Evolutionary conservation across 2,113 vertebrate genomes (phyloP).

Genomic region (Clarias batrachus): DNA sequence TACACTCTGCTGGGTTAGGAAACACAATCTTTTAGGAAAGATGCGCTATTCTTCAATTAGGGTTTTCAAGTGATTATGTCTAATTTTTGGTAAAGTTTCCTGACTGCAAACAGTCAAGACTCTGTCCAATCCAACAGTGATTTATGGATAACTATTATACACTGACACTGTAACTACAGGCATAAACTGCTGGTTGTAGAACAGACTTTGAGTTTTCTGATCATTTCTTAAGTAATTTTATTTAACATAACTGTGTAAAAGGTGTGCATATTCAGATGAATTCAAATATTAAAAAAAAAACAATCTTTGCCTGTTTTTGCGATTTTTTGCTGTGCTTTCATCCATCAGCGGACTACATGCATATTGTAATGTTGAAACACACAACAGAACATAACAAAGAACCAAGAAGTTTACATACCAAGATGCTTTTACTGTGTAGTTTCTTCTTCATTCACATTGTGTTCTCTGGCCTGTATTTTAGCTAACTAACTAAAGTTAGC

Average conservation of each 20-base stretch:
- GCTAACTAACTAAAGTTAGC: not conserved
- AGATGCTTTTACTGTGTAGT: not conserved
- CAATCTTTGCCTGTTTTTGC: not conserved
- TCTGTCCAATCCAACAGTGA: conserved; percentile 67
- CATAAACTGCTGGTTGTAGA: not conserved
- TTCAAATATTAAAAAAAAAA: not conserved
- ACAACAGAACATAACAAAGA: not conserved
- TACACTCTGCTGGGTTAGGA: not conserved
- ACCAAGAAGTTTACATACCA: not conserved
- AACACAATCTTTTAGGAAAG: not conserved
- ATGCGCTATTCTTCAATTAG: not conserved
- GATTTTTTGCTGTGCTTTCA: not conserved
- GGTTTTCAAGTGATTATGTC: conserved; percentile 56
- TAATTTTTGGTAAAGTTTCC: conserved; percentile 54
- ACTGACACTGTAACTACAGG: not conserved
- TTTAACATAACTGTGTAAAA: not conserved
- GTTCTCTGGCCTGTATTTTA: not conserved
- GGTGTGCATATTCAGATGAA: not conserved
- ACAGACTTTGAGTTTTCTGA: not conserved
- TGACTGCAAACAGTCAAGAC: conserved; percentile 64
- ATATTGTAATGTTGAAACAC: not conserved
- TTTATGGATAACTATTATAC: not conserved
- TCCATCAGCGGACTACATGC: not conserved
- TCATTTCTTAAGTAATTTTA: not conserved
- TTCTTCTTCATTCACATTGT: not conserved